Percentiles rank a stretch among this genome's conserved stretches.
phyloP scores from a whole-genome alignment of 2,113 vertebrate genomes.

The Lepidothrix coronata region DNA sequence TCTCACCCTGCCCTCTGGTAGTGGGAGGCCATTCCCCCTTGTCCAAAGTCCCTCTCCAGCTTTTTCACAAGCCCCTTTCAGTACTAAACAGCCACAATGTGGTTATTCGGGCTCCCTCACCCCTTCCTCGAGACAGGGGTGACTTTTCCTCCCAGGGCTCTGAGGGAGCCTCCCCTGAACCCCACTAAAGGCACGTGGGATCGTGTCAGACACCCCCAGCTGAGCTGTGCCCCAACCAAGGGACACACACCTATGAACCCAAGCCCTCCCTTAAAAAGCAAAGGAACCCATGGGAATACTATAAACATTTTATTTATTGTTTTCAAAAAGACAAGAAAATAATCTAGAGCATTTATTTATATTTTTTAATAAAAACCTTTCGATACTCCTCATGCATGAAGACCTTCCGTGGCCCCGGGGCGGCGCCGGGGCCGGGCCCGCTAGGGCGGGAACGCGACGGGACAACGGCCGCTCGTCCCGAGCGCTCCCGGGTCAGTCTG shows the following conservation, averaged over 20 bases:
- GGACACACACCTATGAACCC: rapidly evolving
- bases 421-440: neutral
- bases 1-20: neutral
- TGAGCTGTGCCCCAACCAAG: neutral
- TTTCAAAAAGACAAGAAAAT: constrained; percentile 81
- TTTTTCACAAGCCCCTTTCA: neutral
- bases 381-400: constrained; percentile 73
- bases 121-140: rapidly evolving
- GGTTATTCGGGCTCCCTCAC: too few species aligned
- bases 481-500: rapidly evolving
- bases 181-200: rapidly evolving
- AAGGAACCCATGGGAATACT: constrained; percentile 48
- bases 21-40: neutral
- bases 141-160: too few species aligned
- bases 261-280: neutral
- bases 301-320: constrained; percentile 78
- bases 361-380: constrained; percentile 79
- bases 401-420: neutral
- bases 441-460: neutral
- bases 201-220: too few species aligned
- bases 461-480: rapidly evolving
- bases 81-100: neutral
- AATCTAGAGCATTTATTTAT: constrained; percentile 79
- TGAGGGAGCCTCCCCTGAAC: neutral
- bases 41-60: rapidly evolving